Percentiles rank a stretch among this genome's conserved stretches.
These are phyloP conservation scores for Dicranocentrus wangi DNA, from an alignment of 2,888 invertebrate genomes.

Conservation along the genomic window DNA sequence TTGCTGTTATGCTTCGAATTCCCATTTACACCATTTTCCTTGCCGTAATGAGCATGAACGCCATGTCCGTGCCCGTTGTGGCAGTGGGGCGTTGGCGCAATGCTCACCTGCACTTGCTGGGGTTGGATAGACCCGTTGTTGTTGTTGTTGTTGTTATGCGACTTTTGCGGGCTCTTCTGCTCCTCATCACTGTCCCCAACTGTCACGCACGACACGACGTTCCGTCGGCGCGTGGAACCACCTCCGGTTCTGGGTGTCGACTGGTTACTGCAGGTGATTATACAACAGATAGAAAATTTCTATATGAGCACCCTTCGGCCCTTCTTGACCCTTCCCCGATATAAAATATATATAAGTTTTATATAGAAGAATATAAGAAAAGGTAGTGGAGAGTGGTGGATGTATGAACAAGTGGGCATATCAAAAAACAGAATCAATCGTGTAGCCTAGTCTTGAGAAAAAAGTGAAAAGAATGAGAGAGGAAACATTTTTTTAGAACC, in stretches of 20 bases:
- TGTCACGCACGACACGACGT: conserved; percentile 86
- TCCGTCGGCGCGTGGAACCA: conserved; percentile 74
- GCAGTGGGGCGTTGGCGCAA: conserved; percentile 18
- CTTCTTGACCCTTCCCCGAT: no score
- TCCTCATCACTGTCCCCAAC: conserved; percentile 85
- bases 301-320: conserved; percentile 41
- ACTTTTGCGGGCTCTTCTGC: conserved; percentile 77
- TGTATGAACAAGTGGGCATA: not conserved
- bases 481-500: conserved; percentile 69
- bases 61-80: conserved; percentile 21
- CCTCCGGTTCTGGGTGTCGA: conserved; percentile 72
- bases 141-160: conserved; percentile 21
- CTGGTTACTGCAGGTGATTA: conserved; percentile 52
- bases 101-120: conserved; percentile 45
- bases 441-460: conserved; percentile 9
- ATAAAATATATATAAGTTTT: no score
- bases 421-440: no score
- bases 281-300: not conserved
- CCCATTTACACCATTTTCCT: not conserved
- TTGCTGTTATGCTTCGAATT: conserved; percentile 26
- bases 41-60: conserved; percentile 43
- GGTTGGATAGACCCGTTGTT: not conserved
- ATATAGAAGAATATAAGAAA: no score
- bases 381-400: not conserved
- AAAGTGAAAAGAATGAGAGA: conserved; percentile 17